These are phyloP conservation scores for Metalampra italica DNA, from an alignment of 2,888 invertebrate species.

Conservation along the genomic window DNA sequence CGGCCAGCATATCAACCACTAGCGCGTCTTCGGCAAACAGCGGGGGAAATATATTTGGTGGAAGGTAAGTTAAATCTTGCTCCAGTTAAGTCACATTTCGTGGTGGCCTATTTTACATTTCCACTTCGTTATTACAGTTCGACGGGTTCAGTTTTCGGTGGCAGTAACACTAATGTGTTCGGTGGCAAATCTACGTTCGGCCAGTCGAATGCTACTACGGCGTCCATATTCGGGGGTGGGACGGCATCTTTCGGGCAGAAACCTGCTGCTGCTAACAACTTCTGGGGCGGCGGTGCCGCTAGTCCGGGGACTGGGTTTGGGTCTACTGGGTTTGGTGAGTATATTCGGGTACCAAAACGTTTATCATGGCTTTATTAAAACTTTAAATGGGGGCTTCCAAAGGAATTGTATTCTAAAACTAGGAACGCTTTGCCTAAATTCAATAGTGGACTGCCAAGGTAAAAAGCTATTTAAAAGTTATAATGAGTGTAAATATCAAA, in stretches of 20 bases:
- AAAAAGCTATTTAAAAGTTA: too few species aligned
- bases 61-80: slow-evolving; percentile 38
- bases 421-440: too few species aligned
- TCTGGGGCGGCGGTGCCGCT: slow-evolving; percentile 50
- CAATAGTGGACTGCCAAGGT: too few species aligned
- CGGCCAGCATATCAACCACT: slow-evolving; percentile 66
- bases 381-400: too few species aligned
- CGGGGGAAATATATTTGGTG: slow-evolving; percentile 60
- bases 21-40: slow-evolving; percentile 43
- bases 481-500: too few species aligned
- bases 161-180: slow-evolving; percentile 49
- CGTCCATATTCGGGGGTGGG: slow-evolving; percentile 54
- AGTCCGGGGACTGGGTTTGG: slow-evolving; percentile 48
- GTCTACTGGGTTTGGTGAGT: slow-evolving; percentile 56
- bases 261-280: slow-evolving; percentile 43
- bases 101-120: too few species aligned
- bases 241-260: slow-evolving; percentile 43
- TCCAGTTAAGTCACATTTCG: not conserved
- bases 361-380: not conserved
- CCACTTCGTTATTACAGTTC: slow-evolving; percentile 28
- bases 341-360: not conserved
- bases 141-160: slow-evolving; percentile 51
- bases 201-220: slow-evolving; percentile 44
- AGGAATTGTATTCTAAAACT: too few species aligned
- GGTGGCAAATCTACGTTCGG: slow-evolving; percentile 57